These are phyloP conservation scores for Limosa lapponica DNA, from an alignment of 2,797 vertebrate genomes.

Conservation along the genomic window DNA sequence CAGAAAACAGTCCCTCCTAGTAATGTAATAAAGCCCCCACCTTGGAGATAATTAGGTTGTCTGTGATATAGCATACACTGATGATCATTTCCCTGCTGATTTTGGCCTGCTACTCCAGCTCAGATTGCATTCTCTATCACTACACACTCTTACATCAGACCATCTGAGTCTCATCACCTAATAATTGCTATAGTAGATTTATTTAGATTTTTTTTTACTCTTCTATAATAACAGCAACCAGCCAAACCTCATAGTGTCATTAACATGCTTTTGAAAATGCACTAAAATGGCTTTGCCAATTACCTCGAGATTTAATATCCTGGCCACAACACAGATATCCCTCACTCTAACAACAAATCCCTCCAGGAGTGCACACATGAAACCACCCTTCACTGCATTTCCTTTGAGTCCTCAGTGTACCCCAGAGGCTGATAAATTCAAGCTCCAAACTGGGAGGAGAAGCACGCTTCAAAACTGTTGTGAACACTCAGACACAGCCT, in stretches of 20 bases:
- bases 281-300: conserved; percentile 35
- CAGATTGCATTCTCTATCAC: conserved; percentile 48
- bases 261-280: conserved; percentile 47
- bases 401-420: neutral
- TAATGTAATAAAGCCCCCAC: conserved; percentile 63
- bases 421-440: neutral
- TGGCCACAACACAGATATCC: neutral
- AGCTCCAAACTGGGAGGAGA: neutral
- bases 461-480: neutral
- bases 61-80: conserved; percentile 46
- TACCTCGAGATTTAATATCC: conserved; percentile 29
- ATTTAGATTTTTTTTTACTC: neutral
- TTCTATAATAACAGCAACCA: conserved; percentile 20
- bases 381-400: rapidly evolving
- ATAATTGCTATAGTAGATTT: conserved; percentile 9
- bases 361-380: neutral
- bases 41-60: conserved; percentile 55
- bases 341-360: neutral
- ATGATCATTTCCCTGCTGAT: conserved; percentile 45
- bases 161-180: conserved; percentile 24
- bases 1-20: conserved; percentile 56
- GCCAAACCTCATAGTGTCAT: conserved; percentile 46
- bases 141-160: neutral
- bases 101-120: conserved; percentile 40
- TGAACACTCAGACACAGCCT: neutral